phyloP scores from a whole-genome alignment of 2,888 invertebrate species.

The Spodoptera picta region DNA sequence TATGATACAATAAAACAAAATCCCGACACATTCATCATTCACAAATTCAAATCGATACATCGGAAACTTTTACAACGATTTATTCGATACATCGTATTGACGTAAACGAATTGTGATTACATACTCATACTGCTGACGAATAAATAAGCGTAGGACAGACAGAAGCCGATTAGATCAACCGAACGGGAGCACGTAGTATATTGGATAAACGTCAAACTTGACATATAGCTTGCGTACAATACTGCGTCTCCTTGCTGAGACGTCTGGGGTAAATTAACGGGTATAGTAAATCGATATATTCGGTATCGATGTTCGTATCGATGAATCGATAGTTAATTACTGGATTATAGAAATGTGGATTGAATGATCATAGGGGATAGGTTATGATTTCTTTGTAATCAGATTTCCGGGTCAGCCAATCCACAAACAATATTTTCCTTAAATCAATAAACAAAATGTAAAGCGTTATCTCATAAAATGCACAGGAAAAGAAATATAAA shows the following conservation, averaged over 20 bases:
- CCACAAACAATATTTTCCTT: not conserved
- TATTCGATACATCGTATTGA: slow-evolving; percentile 38
- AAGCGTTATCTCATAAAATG: too few species aligned
- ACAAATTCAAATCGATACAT: slow-evolving; percentile 19
- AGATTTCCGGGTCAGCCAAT: too few species aligned
- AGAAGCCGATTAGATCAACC: slow-evolving; percentile 76
- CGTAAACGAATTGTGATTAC: slow-evolving; percentile 64
- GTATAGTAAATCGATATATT: slow-evolving; percentile 36
- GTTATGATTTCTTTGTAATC: too few species aligned
- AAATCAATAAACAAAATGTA: not conserved
- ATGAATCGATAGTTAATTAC: not conserved
- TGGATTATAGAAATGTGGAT: too few species aligned
- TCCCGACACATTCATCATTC: slow-evolving; percentile 20
- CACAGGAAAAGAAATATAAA: too few species aligned
- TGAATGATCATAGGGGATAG: too few species aligned
- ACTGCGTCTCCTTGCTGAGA: slow-evolving; percentile 62
- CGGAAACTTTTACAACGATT: slow-evolving; percentile 25
- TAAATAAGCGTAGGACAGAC: slow-evolving; percentile 67
- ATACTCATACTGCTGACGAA: slow-evolving; percentile 58
- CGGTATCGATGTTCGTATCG: slow-evolving; percentile 3
- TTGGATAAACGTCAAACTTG: slow-evolving; percentile 86
- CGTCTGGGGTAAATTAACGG: slow-evolving; percentile 49
- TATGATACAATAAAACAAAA: not conserved
- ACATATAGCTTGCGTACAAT: slow-evolving; percentile 75
- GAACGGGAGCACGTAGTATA: slow-evolving; percentile 80